Base-by-base conservation (phyloP, 2,888 invertebrate species). In the Morpho deidamia region DNA sequence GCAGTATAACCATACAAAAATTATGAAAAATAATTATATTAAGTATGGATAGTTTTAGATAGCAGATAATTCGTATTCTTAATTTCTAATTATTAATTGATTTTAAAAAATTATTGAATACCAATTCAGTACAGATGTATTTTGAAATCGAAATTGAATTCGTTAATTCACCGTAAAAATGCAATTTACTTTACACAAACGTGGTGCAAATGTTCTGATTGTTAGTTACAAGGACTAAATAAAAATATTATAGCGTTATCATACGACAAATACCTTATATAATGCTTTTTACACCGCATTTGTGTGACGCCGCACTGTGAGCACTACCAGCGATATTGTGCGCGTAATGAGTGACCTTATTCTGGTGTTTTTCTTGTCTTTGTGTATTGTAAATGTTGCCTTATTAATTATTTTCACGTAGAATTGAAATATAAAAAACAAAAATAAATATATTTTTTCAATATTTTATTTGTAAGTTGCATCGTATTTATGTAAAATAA, bases 301-400 rank as follows among this genome's bases (percentile, higher is more conserved):
- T 60, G 65, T 62, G 61, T 72, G 68, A 75, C 66, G 72, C 68
- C 75, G 72, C 59, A 57, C 62, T 68, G 46, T 50, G 43, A 74
- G 74, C 74, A 74, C 69, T 70, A 62, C 62, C 61, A 62, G 62
- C 66, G 58, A 74, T 73, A 78, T 76, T 79, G 78, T 76, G 69
- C 71, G 56, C 61, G 62, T 72, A 79, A 78, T 74, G 70, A 70
- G 74, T 67, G 74, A 71, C 74, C 72, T 72, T 68, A 76, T 77
- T 76, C 71, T 65, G 71, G 78, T 78, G 73, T 72, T 69, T 73
- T 71, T 67, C 71, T 71, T 62, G 67, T 68, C 64, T 65, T 67
- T 66, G 53, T 53, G 49, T 12, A 10, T 45, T 54, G 51, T 61
- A 47, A 51, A 51, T 55, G 45, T 44, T 56, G 47, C 44, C 35